A percentile compares a stretch with the other conserved stretches of the same genome.
These are phyloP conservation scores for Lepidurus apus DNA, from an alignment of 1,140 invertebrate species.

Conservation along the genomic window DNA sequence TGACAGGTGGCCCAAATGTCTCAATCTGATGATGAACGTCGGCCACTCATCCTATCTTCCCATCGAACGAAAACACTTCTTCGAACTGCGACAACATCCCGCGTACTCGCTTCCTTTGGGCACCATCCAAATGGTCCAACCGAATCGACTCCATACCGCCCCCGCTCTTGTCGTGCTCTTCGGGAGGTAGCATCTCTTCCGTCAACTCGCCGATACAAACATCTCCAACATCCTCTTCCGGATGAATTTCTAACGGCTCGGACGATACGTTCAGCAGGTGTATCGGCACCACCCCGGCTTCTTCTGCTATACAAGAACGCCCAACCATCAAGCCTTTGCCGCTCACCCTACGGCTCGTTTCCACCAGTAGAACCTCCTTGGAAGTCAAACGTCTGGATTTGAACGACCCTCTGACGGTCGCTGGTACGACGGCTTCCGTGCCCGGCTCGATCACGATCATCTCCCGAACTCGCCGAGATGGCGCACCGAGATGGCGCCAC, in stretches of 20 bases:
- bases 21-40: too few species aligned
- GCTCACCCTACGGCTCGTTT: neutral
- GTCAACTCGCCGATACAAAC: too few species aligned
- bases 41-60: neutral
- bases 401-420: neutral
- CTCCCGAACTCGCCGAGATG: too few species aligned
- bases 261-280: neutral
- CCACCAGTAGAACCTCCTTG: neutral
- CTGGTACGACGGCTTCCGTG: neutral
- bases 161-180: too few species aligned
- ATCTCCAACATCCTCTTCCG: neutral
- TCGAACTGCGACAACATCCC: neutral
- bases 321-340: neutral
- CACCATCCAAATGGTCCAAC: neutral
- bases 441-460: neutral
- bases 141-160: neutral
- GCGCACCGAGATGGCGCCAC: too few species aligned
- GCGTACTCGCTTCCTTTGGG: neutral
- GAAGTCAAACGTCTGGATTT: neutral
- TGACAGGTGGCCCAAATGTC: too few species aligned
- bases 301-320: neutral
- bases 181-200: too few species aligned
- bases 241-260: neutral
- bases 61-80: neutral
- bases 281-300: neutral